phyloP scores from a whole-genome alignment of 2,113 vertebrate genomes.

The Fulmarus glacialis region DNA sequence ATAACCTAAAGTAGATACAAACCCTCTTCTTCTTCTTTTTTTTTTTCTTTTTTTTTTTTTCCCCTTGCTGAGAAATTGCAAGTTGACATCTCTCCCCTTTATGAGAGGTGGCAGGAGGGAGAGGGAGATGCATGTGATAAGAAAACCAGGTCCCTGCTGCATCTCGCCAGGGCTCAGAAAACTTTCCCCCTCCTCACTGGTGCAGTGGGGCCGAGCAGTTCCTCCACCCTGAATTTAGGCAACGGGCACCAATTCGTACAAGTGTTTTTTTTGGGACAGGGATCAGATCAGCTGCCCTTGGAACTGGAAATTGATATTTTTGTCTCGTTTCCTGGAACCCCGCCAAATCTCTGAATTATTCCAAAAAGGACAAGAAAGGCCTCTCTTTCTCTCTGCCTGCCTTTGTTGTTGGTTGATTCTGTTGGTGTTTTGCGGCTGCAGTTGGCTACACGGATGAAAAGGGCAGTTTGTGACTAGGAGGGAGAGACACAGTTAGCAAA shows the following conservation, averaged over 20 bases:
- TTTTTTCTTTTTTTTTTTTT: background rate
- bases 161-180: background rate
- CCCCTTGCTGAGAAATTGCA: background rate
- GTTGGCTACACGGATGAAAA: background rate
- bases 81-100: conserved; percentile 28
- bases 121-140: background rate
- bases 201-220: background rate
- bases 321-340: background rate
- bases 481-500: background rate
- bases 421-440: background rate
- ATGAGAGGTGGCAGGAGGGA: conserved; percentile 37
- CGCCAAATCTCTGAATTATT: background rate
- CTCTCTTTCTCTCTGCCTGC: background rate
- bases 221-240: background rate
- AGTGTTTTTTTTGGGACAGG: background rate
- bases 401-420: background rate
- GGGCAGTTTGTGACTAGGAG: background rate
- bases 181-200: background rate
- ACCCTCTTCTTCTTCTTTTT: background rate
- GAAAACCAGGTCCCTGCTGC: background rate
- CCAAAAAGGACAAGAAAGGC: background rate
- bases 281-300: background rate
- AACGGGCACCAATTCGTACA: rapidly evolving
- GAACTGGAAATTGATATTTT: background rate
- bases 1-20: conserved; percentile 33